These are phyloP conservation scores for Eciton burchellii DNA, from an alignment of 1,140 invertebrate genomes.

Conservation along the genomic window DNA sequence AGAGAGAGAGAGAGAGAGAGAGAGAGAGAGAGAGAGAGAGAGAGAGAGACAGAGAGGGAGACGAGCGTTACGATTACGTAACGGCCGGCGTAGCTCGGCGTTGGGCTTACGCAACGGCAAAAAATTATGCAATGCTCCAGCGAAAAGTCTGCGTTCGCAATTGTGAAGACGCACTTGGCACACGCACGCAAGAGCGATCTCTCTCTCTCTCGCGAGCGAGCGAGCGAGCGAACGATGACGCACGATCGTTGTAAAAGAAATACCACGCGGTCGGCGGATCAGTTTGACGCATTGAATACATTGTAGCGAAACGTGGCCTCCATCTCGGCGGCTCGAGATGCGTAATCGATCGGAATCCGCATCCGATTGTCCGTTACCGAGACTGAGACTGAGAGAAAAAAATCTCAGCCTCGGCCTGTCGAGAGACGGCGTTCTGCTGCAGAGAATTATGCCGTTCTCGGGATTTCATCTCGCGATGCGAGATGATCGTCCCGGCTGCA, in stretches of 20 bases:
- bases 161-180: slow-evolving; percentile 49
- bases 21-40: no score
- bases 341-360: no score
- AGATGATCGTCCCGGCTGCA: no score
- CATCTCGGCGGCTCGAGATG: no score
- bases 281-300: not conserved
- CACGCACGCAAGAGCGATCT: not conserved
- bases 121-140: slow-evolving; percentile 65
- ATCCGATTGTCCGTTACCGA: no score
- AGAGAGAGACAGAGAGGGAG: not conserved
- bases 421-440: no score
- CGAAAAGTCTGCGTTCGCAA: slow-evolving; percentile 66
- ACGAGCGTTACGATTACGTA: slow-evolving; percentile 51
- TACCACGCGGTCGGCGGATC: slow-evolving; percentile 5
- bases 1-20: no score
- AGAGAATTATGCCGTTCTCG: no score
- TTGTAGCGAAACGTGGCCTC: no score
- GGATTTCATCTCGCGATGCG: no score
- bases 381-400: no score
- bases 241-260: slow-evolving; percentile 20
- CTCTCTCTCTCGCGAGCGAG: not conserved
- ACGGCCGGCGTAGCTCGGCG: slow-evolving; percentile 29
- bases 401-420: no score
- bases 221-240: slow-evolving; percentile 4
- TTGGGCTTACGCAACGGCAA: slow-evolving; percentile 52